These are phyloP conservation scores for Sprattus sprattus DNA, from an alignment of 2,113 vertebrate species.

Conservation along the genomic window DNA sequence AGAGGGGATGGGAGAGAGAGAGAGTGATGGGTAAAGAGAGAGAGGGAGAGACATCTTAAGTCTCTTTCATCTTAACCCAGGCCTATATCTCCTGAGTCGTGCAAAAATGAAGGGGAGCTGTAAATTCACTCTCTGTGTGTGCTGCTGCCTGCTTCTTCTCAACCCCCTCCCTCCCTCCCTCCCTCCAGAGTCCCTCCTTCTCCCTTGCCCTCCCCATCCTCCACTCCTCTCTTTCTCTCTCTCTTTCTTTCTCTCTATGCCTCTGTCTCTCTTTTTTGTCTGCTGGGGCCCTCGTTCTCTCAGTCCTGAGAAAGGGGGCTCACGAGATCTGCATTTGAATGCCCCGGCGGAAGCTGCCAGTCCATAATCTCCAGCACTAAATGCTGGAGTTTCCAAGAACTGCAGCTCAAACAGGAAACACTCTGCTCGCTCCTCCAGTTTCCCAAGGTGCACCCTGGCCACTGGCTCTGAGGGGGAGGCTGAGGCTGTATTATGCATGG, in stretches of 20 bases:
- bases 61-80: conserved; percentile 76
- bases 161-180: neutral
- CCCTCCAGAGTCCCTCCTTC: neutral
- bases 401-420: conserved; percentile 68
- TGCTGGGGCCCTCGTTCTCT: conserved; percentile 17
- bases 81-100: conserved; percentile 71
- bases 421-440: conserved; percentile 59
- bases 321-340: conserved; percentile 68
- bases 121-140: conserved; percentile 39
- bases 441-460: conserved; percentile 51
- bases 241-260: conserved; percentile 31
- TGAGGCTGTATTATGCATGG: neutral
- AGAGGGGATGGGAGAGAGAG: conserved; percentile 32
- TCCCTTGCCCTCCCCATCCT: neutral
- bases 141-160: conserved; percentile 3
- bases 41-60: conserved; percentile 68
- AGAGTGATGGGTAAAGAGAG: conserved; percentile 58
- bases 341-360: conserved; percentile 59
- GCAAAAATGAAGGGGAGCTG: conserved; percentile 60
- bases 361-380: conserved; percentile 68
- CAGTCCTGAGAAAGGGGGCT: conserved; percentile 55
- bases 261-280: conserved; percentile 37
- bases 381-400: conserved; percentile 73
- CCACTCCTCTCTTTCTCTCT: neutral
- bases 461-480: neutral